phyloP scores from a whole-genome alignment of 2,888 invertebrate species.

The Pristionchus entomophagus region DNA sequence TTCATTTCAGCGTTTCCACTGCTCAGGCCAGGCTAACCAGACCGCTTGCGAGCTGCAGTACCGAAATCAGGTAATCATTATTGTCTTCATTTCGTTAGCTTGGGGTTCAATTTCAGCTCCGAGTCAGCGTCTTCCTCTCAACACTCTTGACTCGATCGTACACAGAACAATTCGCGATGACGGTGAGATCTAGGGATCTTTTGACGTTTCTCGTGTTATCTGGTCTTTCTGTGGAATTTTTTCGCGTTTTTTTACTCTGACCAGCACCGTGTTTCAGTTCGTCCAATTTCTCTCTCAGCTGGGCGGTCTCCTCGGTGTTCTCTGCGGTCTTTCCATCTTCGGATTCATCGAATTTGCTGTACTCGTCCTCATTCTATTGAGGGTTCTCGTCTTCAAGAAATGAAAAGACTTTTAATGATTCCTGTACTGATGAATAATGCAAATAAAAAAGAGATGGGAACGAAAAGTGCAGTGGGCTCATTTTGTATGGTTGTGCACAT shows the following conservation, averaged over 20 bases:
- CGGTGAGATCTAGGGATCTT: not conserved
- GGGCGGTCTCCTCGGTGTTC: conserved; percentile 17
- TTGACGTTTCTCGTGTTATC: too few relatives aligned
- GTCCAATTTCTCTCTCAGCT: conserved; percentile 5
- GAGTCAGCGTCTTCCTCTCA: not conserved
- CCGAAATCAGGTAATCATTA: not conserved
- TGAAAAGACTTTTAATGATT: not conserved
- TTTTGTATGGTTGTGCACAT: too few relatives aligned
- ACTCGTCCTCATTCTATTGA: not conserved
- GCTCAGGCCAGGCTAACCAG: not conserved
- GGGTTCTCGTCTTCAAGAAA: not conserved
- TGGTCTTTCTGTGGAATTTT: too few relatives aligned
- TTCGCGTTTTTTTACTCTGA: too few relatives aligned
- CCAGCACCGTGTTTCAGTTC: not conserved
- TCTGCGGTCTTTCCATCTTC: conserved; percentile 4
- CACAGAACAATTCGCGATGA: not conserved
- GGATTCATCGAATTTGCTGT: conserved; percentile 17
- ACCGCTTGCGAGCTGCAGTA: not conserved
- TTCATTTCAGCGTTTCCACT: not conserved
- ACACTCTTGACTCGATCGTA: not conserved
- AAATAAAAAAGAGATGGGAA: too few relatives aligned
- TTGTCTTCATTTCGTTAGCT: too few relatives aligned
- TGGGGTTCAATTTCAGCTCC: not conserved
- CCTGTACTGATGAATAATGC: not conserved
- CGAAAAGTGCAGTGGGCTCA: too few relatives aligned